Conservation (phyloP, 2,888 invertebrate genomes). For the Agrilus mali region DNA sequence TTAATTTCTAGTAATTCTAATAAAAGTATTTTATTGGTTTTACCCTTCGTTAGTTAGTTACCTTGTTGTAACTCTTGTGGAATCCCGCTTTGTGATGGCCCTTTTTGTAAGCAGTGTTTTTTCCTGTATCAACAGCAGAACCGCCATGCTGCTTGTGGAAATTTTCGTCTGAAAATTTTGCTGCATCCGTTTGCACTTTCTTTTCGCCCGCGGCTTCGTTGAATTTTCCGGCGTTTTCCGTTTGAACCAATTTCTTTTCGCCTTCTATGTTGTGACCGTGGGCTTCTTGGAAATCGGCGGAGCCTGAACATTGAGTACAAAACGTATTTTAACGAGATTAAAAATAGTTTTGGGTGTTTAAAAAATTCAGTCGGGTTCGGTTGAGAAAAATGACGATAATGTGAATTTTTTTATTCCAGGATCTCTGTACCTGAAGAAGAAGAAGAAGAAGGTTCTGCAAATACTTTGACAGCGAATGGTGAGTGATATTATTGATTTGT, state of each 20-base stretch:
- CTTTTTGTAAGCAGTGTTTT: constrained; percentile 43
- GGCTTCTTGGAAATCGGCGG: constrained; percentile 24
- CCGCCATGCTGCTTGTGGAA: constrained; percentile 25
- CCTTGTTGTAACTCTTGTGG: constrained; percentile 53
- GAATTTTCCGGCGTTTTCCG: constrained; percentile 25
- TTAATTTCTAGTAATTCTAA: too few relatives aligned
- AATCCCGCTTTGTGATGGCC: constrained; percentile 59
- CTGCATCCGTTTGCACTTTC: constrained; percentile 23
- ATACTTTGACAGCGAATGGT: too few relatives aligned
- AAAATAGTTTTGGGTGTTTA: too few relatives aligned
- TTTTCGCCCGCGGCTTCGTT: constrained; percentile 21
- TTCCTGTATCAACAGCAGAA: constrained; percentile 20
- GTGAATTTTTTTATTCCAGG: too few relatives aligned
- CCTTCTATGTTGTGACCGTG: constrained; percentile 27
- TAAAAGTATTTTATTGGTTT: too few relatives aligned
- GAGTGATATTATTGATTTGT: too few relatives aligned
- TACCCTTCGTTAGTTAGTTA: too few relatives aligned
- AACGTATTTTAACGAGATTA: neutral
- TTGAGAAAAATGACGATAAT: too few relatives aligned
- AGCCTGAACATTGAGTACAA: constrained; percentile 14
- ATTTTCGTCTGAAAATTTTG: constrained; percentile 23
- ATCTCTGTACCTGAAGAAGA: too few relatives aligned
- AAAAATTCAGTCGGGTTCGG: too few relatives aligned
- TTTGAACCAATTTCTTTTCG: constrained; percentile 22
- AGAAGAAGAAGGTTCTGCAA: too few relatives aligned